Evolutionary conservation across 2,888 invertebrate genomes (phyloP), one percentile per base, ranked within the genome.

Genomic region (Chorisops tibialis): DNA sequence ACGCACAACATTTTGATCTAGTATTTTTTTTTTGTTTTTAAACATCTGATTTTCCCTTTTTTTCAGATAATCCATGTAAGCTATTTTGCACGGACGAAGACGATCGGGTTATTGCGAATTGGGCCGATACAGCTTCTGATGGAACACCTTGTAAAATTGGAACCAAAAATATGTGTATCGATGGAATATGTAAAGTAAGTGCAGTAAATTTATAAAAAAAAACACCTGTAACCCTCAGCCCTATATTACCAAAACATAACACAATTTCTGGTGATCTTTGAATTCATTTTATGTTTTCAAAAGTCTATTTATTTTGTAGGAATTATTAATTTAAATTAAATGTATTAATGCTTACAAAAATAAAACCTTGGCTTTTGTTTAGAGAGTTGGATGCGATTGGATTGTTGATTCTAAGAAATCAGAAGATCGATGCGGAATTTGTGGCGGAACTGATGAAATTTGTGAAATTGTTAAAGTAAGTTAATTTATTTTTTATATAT

Each of bases 351-450:
- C n/a, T n/a, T n/a, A n/a, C n/a, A n/a, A n/a, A n/a, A n/a, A n/a
- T n/a, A n/a, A n/a, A n/a, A n/a, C n/a, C n/a, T n/a, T n/a, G n/a
- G n/a, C n/a, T 39, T 16, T 16, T 3, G 9, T 19, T 24, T 82
- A 93, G 87, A 87, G 86, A 80, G 89, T 94, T 58, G 91, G 93
- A n/a, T 94, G 94, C 79, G 93, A 94, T 79, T 93, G 93, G 92
- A 79, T 84, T 59, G 86, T 94, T 50, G 89, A 89, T 72, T 93
- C 93, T 0, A 83, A 83, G 58, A 83, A 87, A 30, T 83, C 85
- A 69, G 92, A 92, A 71, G 94, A 94, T 77, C 83, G 86, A 49
- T 94, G 94, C 74, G 93, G 94, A 5, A 81, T 91, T 54, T 94
- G 94, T 73, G 89, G 89, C 69, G 94, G 94, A 4, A 86, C 88